A percentile compares a stretch with the other conserved stretches of the same genome.
Conservation (phyloP, 92 coral and sea anemone species). For the Porites evermanni region DNA sequence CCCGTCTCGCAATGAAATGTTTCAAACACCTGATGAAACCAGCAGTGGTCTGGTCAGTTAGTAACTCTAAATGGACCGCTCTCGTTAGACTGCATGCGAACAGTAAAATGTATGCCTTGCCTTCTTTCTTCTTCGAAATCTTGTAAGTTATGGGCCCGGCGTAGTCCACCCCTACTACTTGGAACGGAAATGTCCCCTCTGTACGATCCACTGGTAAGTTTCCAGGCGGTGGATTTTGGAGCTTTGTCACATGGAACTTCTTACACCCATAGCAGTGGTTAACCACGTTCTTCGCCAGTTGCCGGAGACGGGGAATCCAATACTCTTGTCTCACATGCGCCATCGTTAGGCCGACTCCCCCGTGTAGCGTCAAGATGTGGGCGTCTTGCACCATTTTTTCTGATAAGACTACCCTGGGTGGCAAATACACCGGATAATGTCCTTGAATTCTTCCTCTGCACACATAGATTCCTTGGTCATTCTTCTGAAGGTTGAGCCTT, state of each 20-base stretch:
- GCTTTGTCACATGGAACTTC: background rate
- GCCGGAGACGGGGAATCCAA: conserved; percentile 28
- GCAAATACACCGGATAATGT: too few relatives aligned
- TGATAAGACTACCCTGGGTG: too few relatives aligned
- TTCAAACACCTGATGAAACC: conserved; percentile 40
- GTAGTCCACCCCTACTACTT: too few relatives aligned
- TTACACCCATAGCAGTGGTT: conserved; percentile 34
- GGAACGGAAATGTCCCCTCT: too few relatives aligned
- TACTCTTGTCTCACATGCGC: background rate
- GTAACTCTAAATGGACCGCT: conserved; percentile 28
- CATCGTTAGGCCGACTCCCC: conserved; percentile 53
- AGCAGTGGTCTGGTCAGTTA: conserved; percentile 11
- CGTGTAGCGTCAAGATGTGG: conserved; percentile 42
- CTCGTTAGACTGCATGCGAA: conserved; percentile 34
- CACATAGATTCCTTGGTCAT: too few relatives aligned
- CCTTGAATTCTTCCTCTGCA: too few relatives aligned
- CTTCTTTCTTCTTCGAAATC: conserved; percentile 1
- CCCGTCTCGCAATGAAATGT: conserved; percentile 63
- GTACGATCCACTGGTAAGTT: conserved; percentile 8
- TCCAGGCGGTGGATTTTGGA: conserved; percentile 26
- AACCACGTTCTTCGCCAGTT: conserved; percentile 12
- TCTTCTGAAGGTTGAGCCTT: too few relatives aligned
- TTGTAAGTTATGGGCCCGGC: too few relatives aligned
- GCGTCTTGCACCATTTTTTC: conserved; percentile 27
- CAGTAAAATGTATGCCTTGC: background rate